Base-by-base conservation (phyloP, 2,888 invertebrate genomes). In the Fissipunctia ypsillon region DNA sequence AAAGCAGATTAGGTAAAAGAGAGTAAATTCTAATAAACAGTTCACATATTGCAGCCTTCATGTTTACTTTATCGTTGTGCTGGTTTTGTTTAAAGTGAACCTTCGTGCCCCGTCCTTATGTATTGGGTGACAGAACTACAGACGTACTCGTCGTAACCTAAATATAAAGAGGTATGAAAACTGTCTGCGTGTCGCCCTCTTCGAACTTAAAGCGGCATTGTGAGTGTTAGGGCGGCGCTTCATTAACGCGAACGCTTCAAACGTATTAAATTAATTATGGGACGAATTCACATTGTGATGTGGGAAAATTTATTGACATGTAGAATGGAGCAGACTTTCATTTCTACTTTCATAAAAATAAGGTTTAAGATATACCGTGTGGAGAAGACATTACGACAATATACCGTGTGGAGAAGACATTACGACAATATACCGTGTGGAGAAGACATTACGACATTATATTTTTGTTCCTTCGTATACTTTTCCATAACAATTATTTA, bases 121-220 rank as follows among this genome's bases (percentile, higher is more conserved):
- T 52, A 4, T 4, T 16, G 5, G 31, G n/a, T 65, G 79, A 22
- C 45, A 61, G 35, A 57, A 43, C 28, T 41, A 45, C 82, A 66
- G 56, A 69, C 64, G 45, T 35, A n/a, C 73, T 80, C 48, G 38
- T 73, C 63, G 60, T 82, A 84, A 76, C 70, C 69, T 73, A 69
- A 69, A 82, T 78, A 76, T 63, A 82, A 78, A 82, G 78, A 75
- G 65, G n/a, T 57, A 69, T 80, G 73, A 52, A 69, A 68, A 71
- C 68, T 73, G 71, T 75, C 72, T 63, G 74, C 73, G 45, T 54
- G n/a, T 54, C 63, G 52, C 43, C 50, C 52, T 56, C 59, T 54
- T 45, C 69, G 12, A 16, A 35, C 57, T 38, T 60, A 69, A 80
- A 43, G 59, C 64, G 50, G 35, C 68, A 60, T 48, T 54, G 60